Evolutionary conservation across 2,888 invertebrate genomes (phyloP).

Genomic region (Drosophila gaucha): DNA sequence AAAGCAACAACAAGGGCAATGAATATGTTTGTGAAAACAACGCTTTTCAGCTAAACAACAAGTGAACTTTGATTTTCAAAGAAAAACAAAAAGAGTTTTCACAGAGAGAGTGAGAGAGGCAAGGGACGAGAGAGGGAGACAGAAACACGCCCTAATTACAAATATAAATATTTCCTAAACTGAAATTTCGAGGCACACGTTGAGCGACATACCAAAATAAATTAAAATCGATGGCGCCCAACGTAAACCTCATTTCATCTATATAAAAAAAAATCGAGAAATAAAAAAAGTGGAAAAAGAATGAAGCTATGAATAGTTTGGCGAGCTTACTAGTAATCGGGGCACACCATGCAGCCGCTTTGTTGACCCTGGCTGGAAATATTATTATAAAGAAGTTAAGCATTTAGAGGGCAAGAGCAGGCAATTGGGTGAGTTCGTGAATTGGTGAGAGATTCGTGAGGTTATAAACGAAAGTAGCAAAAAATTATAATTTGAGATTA

Average conservation of each 20-base stretch:
- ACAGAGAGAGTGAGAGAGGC: no score
- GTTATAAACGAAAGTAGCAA: background rate
- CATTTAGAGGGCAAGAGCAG: slow-evolving; percentile 31
- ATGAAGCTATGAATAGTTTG: background rate
- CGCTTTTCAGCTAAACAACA: slow-evolving; percentile 3
- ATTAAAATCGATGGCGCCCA: no score
- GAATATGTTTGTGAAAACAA: slow-evolving; percentile 17
- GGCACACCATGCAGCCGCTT: slow-evolving; percentile 39
- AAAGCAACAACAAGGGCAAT: slow-evolving; percentile 13
- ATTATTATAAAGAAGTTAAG: slow-evolving; percentile 11
- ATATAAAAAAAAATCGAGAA: background rate
- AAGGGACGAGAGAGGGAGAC: background rate
- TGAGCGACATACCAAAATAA: no score
- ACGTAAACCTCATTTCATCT: no score
- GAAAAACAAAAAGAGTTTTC: background rate
- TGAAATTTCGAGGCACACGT: no score
- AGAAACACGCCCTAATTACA: background rate
- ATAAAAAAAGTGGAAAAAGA: background rate
- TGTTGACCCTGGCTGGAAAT: slow-evolving; percentile 37
- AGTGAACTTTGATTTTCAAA: slow-evolving; percentile 26
- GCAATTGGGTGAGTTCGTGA: no score
- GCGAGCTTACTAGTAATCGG: slow-evolving; percentile 44
- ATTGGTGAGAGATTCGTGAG: slow-evolving; percentile 4
- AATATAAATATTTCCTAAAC: background rate
- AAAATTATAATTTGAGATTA: background rate